Base-by-base conservation (phyloP, 2,797 vertebrate species). In the Peromyscus melanophrys region DNA sequence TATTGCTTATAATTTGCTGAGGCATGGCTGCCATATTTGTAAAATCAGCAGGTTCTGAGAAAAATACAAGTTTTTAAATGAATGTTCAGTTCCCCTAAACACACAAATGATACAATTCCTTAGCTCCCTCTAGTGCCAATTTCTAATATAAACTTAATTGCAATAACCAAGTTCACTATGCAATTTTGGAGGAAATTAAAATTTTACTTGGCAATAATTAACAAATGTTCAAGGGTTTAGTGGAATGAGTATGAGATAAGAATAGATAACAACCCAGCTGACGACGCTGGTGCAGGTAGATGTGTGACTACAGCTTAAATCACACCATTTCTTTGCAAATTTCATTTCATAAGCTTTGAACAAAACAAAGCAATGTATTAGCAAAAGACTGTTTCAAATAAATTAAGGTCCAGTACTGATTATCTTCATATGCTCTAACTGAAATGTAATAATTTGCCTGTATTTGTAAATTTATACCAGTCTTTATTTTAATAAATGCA, bases 91-190 rank as follows among this genome's bases (percentile, higher is more conserved):
- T 97, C n/a, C 80, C 97, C 84, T 92, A 89, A 97, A 97, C 97
- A 97, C 97, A 96, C 92, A 98, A 98, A 99, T 99, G 99, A 98
- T 96, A 99, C 99, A 99, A 99, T 99, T 99, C 98, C 99, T 99
- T 99, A 99, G 99, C 99, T 98, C 99, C 99, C 99, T 99, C 99
- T 99, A 99, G 99, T 99, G 99, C 97, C 98, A 93, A 97, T 97
- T 98, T 98, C 96, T 97, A 97, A 98, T 98, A 99, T 98, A 98
- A 98, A 98, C 98, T 96, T 94, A 97, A 97, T 94, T 49, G 95
- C 97, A 98, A 98, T 98, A 98, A 98, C 92, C 31, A 76, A 93
- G 13, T 82, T 98, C 97, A 97, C 98, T 96, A 71, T 90, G 98
- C 86, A 98, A 98, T 98, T 98, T 98, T 97, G 88, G 85, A 99